A percentile compares a stretch with the other conserved stretches of the same genome.
phyloP scores from a whole-genome alignment of 1,140 invertebrate species.

The Acromyrmex heyeri region DNA sequence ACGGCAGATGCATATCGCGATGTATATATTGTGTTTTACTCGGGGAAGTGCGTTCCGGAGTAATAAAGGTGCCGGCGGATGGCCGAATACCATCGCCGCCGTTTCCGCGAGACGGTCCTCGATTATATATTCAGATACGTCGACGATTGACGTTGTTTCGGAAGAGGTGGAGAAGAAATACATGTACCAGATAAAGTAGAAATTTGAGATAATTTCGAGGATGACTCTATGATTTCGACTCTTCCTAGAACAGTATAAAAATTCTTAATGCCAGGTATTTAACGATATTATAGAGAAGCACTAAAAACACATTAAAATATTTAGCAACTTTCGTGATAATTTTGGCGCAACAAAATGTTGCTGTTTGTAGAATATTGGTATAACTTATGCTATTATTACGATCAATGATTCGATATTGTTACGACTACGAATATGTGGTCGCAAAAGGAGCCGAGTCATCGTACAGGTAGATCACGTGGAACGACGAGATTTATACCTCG shows the following conservation, averaged over 20 bases:
- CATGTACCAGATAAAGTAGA: neutral
- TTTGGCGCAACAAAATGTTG: neutral
- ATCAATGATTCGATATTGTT: slow-evolving; percentile 1
- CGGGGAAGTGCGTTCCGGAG: slow-evolving; percentile 68
- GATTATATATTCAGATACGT: slow-evolving; percentile 55
- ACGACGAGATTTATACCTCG: slow-evolving; percentile 67
- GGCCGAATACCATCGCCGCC: slow-evolving; percentile 29
- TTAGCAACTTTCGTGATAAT: neutral
- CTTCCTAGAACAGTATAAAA: slow-evolving; percentile 3
- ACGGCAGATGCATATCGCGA: slow-evolving; percentile 76
- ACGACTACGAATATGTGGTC: slow-evolving; percentile 11
- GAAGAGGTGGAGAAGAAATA: neutral
- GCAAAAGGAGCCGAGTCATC: slow-evolving; percentile 11
- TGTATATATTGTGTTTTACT: slow-evolving; percentile 74
- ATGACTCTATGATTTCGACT: neutral
- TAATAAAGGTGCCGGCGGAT: slow-evolving; percentile 68
- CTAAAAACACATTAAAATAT: neutral
- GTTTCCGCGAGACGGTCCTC: slow-evolving; percentile 56
- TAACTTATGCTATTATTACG: neutral
- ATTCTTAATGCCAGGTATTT: neutral
- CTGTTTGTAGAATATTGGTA: neutral
- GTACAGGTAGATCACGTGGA: slow-evolving; percentile 50
- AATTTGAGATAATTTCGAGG: slow-evolving; percentile 18
- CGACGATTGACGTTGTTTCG: slow-evolving; percentile 32
- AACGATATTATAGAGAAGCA: neutral